phyloP scores from a whole-genome alignment of 2,113 vertebrate genomes.

The Corythornis madagascariensis region DNA sequence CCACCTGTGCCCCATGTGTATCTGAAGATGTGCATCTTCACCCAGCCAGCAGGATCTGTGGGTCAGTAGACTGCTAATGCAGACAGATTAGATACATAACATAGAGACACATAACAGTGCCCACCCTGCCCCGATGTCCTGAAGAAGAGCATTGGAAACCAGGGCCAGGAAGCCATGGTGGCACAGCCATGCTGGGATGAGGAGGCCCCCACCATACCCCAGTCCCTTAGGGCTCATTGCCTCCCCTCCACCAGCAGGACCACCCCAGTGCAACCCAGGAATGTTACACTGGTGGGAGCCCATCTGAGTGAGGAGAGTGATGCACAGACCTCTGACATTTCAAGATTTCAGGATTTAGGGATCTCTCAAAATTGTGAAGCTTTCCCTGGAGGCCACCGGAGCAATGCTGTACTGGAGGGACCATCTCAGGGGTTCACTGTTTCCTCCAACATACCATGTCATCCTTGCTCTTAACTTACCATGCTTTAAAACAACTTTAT shows the following conservation, averaged over 20 bases:
- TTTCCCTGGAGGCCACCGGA: not conserved
- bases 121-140: not conserved
- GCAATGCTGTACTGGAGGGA: not conserved
- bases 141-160: not conserved
- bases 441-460: not conserved
- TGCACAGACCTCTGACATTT: not conserved
- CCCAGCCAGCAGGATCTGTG: not conserved
- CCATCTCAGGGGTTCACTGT: not conserved
- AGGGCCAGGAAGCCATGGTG: rapidly evolving
- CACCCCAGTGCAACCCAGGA: not conserved
- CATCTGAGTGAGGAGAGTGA: not conserved
- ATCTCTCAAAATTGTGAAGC: not conserved
- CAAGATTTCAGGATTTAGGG: not conserved
- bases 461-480: not conserved
- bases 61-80: not conserved
- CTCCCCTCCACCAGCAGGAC: not conserved
- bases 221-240: not conserved
- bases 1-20: not conserved
- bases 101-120: not conserved
- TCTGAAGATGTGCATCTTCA: not conserved
- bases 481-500: not conserved
- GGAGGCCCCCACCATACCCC: rapidly evolving
- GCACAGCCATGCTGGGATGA: rapidly evolving
- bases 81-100: not conserved
- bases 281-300: rapidly evolving